These are phyloP conservation scores for Oceanodroma tethys DNA, from an alignment of 2,113 vertebrate genomes.

Conservation along the genomic window DNA sequence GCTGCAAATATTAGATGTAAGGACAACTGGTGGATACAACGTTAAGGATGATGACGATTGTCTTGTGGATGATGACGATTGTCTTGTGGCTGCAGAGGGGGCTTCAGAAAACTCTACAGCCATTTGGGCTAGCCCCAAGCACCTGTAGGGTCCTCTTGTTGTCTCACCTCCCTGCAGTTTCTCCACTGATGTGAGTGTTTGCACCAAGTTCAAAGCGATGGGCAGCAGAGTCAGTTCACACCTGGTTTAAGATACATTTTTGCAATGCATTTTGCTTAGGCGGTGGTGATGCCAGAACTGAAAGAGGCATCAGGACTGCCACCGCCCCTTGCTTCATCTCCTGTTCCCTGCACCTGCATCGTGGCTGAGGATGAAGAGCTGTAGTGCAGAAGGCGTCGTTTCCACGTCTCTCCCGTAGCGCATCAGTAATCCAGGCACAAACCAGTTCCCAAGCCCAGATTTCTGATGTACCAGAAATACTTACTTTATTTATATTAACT, in stretches of 20 bases:
- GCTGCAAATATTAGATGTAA: neutral
- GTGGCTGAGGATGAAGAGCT: neutral
- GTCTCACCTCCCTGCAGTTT: neutral
- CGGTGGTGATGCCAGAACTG: neutral
- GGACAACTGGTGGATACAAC: neutral
- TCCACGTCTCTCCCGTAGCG: accelerated
- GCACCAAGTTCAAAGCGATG: neutral
- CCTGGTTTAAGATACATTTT: neutral
- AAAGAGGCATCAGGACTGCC: neutral
- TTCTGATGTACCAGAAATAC: neutral
- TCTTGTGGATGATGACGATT: neutral
- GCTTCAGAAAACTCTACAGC: neutral
- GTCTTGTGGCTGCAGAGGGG: neutral
- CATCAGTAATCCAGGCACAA: neutral
- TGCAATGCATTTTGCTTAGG: neutral
- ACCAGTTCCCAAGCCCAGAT: neutral
- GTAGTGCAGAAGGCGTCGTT: accelerated
- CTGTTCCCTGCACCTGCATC: neutral
- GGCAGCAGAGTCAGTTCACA: neutral
- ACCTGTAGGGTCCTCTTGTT: neutral
- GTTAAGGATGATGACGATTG: neutral
- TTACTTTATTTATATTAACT: neutral
- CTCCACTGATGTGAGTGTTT: neutral
- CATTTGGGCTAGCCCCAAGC: neutral
- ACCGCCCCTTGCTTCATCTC: neutral